Evolutionary conservation across 2,797 vertebrate species (phyloP).

Genomic region (Pseudochromis fuscus): DNA sequence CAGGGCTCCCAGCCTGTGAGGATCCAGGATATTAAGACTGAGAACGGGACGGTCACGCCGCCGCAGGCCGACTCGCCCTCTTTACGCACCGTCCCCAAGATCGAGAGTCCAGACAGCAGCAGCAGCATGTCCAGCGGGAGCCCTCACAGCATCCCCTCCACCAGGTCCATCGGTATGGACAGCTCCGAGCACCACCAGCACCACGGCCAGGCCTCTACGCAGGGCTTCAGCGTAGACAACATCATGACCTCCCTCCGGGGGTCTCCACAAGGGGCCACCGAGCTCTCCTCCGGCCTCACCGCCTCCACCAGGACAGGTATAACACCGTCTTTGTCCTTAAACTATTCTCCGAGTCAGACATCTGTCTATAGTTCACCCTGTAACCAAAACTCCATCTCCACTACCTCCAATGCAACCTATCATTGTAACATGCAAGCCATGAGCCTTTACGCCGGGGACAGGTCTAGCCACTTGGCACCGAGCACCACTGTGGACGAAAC

Average conservation of each 20-base stretch:
- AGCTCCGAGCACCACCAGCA: slow-evolving; percentile 86
- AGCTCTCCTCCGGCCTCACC: slow-evolving; percentile 85
- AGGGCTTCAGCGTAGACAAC: slow-evolving; percentile 97
- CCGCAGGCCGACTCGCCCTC: slow-evolving; percentile 91
- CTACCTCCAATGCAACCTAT: slow-evolving; percentile 91
- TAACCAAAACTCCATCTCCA: slow-evolving; percentile 89
- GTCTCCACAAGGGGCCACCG: slow-evolving; percentile 89
- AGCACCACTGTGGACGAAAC: slow-evolving; percentile 91
- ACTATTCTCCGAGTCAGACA: slow-evolving; percentile 89
- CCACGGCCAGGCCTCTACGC: slow-evolving; percentile 85
- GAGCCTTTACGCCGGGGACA: slow-evolving; percentile 95
- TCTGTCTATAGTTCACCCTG: slow-evolving; percentile 93
- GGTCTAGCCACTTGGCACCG: slow-evolving; percentile 85
- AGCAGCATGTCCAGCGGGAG: slow-evolving; percentile 94
- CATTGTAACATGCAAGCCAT: slow-evolving; percentile 98
- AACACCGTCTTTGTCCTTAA: slow-evolving; percentile 86
- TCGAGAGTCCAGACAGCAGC: slow-evolving; percentile 95
- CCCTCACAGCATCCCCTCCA: slow-evolving; percentile 89
- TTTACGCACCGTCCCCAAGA: slow-evolving; percentile 90
- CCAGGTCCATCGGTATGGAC: slow-evolving; percentile 90
- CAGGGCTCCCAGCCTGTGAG: slow-evolving; percentile 88
- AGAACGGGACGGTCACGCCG: slow-evolving; percentile 92
- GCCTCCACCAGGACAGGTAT: slow-evolving; percentile 87
- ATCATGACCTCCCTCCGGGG: slow-evolving; percentile 96
- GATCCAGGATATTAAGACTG: slow-evolving; percentile 97